Evolutionary conservation across 1,140 invertebrate species (phyloP), one percentile per base, ranked within the genome.

Genomic region (Aphis craccivora): DNA sequence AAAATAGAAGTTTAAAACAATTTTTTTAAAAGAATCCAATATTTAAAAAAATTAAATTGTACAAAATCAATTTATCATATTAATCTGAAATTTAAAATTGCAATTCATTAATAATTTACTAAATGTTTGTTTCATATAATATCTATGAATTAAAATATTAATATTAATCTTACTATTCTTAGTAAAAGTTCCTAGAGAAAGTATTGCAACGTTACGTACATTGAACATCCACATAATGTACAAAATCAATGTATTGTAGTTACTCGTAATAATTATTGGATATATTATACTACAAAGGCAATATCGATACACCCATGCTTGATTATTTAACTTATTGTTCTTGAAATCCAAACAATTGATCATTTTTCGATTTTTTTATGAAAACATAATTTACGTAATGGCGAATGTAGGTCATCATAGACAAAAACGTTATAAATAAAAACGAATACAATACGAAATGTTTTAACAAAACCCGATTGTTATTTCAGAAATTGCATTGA

Each of bases 361-460:
- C 9, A 81, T 43, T 45, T 86, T 86, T 9, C 1, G 43, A 40
- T 83, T 37, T 83, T 83, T 40, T 25, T 76, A 30, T 84, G 9
- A 43, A 88, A 23, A 35, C n/a, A 23, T 20, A 37, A 25, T 89
- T 35, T 89, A 89, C 87, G 18, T 14, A 37, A 89, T 53, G 35
- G 0, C 22, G 20, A 53, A 89, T 53, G 48, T 89, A 35, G 87
- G 48, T 53, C 8, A 89, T 88, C 20, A 11, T 48, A 88, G 43
- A 48, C 14, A 48, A 48, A 88, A 88, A 48, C 30, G 45, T 86
- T 40, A 30, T 86, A 88, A 88, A 88, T 88, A 88, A 88, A 48
- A 88, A 48, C 22, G 48, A 53, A 89, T 53, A 89, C 48, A 53
- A 51, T 53, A 86, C 37, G 20, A 53, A 7, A 89, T 88, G 43